Percentiles rank a stretch among this genome's conserved stretches.
Conservation (phyloP, 1,140 invertebrate genomes). For the Drosophila sp. region DNA sequence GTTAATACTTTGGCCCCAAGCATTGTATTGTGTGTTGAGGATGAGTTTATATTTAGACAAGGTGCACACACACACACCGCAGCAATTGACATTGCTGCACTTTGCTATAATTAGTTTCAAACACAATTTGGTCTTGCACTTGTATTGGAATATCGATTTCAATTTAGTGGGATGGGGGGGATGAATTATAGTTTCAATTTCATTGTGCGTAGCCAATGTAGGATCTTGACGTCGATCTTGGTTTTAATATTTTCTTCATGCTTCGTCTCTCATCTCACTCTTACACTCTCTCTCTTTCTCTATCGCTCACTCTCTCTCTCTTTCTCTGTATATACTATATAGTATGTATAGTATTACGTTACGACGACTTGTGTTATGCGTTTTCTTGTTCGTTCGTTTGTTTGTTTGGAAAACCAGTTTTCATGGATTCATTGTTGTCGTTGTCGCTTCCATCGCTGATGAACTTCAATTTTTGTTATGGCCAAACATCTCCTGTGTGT, state of each 20-base stretch:
- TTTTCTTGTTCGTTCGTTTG: constrained; percentile 8
- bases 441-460: neutral
- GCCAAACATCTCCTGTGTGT: constrained; percentile 6
- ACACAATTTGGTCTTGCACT: constrained; percentile 22
- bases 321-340: neutral
- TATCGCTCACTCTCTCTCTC: neutral
- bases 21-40: constrained; percentile 5
- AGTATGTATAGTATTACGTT: constrained; percentile 13
- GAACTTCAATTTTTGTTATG: constrained; percentile 6
- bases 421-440: constrained; percentile 12
- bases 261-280: neutral
- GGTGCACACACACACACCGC: neutral
- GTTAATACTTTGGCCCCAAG: constrained; percentile 17
- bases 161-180: neutral
- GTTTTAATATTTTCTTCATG: constrained; percentile 6
- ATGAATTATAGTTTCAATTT: constrained; percentile 15
- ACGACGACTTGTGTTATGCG: constrained; percentile 15
- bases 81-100: constrained; percentile 17
- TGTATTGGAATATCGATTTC: constrained; percentile 19
- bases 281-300: neutral
- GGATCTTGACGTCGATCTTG: constrained; percentile 4
- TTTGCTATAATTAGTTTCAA: constrained; percentile 23
- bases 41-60: constrained; percentile 17
- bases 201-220: constrained; percentile 15
- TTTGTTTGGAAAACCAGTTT: constrained; percentile 18